Conservation (phyloP, 2,113 vertebrate genomes). For the Lanius ludovicianus region DNA sequence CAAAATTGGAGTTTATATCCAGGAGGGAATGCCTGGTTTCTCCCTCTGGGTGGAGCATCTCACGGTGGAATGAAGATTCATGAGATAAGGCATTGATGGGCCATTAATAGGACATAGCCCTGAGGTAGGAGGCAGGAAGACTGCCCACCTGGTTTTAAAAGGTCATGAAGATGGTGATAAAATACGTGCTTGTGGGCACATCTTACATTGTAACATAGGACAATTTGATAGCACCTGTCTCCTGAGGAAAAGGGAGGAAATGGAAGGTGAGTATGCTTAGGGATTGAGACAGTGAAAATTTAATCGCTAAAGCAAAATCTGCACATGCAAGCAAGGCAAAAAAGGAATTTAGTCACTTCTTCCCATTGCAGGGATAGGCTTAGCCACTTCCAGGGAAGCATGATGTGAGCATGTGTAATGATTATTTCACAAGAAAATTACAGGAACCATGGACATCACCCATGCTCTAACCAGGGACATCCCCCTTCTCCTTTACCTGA, state of each 20-base stretch:
- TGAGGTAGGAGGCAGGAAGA: too few relatives aligned
- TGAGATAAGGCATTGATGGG: too few relatives aligned
- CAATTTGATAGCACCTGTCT: background rate
- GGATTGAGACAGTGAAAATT: background rate
- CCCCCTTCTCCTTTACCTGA: background rate
- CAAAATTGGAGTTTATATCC: too few relatives aligned
- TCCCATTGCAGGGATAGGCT: background rate
- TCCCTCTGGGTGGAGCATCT: too few relatives aligned
- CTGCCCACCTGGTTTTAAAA: too few relatives aligned
- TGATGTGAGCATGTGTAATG: background rate
- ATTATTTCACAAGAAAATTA: background rate
- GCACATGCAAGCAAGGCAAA: background rate
- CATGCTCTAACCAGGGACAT: too few relatives aligned
- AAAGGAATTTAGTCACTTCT: background rate
- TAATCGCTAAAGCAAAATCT: background rate
- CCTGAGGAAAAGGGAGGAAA: background rate
- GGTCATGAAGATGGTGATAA: too few relatives aligned
- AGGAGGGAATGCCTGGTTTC: too few relatives aligned
- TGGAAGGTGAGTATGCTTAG: background rate
- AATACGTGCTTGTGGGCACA: too few relatives aligned
- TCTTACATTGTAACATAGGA: too few relatives aligned
- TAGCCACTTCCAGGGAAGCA: background rate
- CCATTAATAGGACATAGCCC: too few relatives aligned
- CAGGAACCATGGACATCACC: accelerated
- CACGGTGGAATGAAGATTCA: too few relatives aligned